Percentiles rank a stretch among this genome's conserved stretches.
phyloP scores from a whole-genome alignment of 2,888 invertebrate genomes.

The Sussaba pulchella region DNA sequence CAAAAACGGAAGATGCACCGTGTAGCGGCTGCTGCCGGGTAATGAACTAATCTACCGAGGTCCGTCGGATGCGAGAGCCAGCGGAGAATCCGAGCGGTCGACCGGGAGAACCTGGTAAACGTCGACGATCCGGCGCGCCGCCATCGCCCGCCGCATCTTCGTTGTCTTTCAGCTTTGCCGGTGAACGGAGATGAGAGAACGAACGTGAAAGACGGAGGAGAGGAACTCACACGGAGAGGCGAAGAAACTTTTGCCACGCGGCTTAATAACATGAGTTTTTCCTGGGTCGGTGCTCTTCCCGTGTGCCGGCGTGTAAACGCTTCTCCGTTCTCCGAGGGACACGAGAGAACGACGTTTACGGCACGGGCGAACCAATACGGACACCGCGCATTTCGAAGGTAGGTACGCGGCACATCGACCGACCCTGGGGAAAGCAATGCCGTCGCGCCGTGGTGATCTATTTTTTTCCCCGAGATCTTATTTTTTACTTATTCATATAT shows the following conservation, averaged over 20 bases:
- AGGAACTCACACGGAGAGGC: slow-evolving; percentile 57
- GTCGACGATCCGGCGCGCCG: slow-evolving; percentile 40
- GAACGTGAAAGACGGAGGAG: slow-evolving; percentile 47
- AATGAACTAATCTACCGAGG: slow-evolving; percentile 83
- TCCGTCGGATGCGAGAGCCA: slow-evolving; percentile 32
- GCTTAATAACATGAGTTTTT: slow-evolving; percentile 83
- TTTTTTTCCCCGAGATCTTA: too few relatives aligned
- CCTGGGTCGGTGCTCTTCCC: slow-evolving; percentile 63
- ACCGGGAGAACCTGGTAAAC: slow-evolving; percentile 44
- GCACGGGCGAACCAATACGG: too few relatives aligned
- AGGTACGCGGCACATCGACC: too few relatives aligned
- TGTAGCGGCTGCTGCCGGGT: slow-evolving; percentile 70
- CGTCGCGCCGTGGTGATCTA: too few relatives aligned
- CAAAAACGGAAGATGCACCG: slow-evolving; percentile 81
- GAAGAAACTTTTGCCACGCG: slow-evolving; percentile 75
- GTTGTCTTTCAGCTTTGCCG: too few relatives aligned
- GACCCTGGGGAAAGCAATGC: too few relatives aligned
- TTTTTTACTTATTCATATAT: too few relatives aligned
- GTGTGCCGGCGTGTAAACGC: not conserved
- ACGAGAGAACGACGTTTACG: not conserved
- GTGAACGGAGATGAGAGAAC: slow-evolving; percentile 42
- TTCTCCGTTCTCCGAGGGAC: not conserved
- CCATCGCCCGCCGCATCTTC: not conserved
- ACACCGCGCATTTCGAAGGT: too few relatives aligned
- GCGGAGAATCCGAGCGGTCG: slow-evolving; percentile 36